Evolutionary conservation across 2,797 vertebrate genomes (phyloP).

Genomic region (Mionectes olivaceus): DNA sequence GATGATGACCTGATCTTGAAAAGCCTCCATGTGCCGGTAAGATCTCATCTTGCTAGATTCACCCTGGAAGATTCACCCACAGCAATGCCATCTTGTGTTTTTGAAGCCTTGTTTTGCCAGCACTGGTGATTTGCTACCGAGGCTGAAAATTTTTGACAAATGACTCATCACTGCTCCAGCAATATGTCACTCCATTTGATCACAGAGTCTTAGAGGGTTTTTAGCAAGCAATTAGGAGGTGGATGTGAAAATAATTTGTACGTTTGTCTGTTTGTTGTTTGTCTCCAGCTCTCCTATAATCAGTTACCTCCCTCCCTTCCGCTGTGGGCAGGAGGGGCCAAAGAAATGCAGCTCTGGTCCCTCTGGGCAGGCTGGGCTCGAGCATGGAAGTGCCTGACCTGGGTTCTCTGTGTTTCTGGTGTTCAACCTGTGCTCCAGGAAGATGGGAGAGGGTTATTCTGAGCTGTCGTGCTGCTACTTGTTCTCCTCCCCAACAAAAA

Average conservation of each 20-base stretch:
- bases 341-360: background rate
- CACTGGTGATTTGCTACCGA: background rate
- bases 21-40: rapidly evolving
- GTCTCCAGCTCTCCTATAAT: constrained; percentile 40
- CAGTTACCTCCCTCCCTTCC: constrained; percentile 31
- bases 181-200: constrained; percentile 60
- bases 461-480: constrained; percentile 72
- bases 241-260: constrained; percentile 76
- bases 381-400: background rate
- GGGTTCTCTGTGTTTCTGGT: constrained; percentile 33
- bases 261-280: constrained; percentile 63
- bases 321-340: constrained; percentile 49
- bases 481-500: constrained; percentile 59
- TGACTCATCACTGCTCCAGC: constrained; percentile 46
- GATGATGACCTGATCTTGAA: background rate
- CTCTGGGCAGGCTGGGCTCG: constrained; percentile 9
- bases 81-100: background rate
- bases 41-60: background rate
- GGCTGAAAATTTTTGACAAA: constrained; percentile 34
- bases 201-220: constrained; percentile 63
- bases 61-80: background rate
- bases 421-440: constrained; percentile 41
- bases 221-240: constrained; percentile 73
- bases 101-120: background rate
- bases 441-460: constrained; percentile 51